A percentile compares a stretch with the other conserved stretches of the same genome.
These are phyloP conservation scores for Aphelinus atriplicis DNA, from an alignment of 1,140 invertebrate species.

Conservation along the genomic window DNA sequence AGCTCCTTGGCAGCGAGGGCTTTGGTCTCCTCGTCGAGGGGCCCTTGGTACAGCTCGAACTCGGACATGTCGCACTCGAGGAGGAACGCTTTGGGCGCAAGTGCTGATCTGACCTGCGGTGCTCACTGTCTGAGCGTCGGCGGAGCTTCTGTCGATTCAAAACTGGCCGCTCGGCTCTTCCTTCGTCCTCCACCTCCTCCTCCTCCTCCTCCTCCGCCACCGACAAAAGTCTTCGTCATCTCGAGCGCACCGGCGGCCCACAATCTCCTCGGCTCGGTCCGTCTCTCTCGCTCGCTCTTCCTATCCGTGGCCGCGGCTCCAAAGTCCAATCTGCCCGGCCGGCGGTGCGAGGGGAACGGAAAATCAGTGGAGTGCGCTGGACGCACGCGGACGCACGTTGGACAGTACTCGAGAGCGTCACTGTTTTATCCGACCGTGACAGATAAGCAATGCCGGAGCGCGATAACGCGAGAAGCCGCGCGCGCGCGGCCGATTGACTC, in stretches of 20 bases:
- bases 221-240: slow-evolving; percentile 18
- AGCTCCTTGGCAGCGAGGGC: slow-evolving; percentile 73
- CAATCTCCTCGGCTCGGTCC: slow-evolving; percentile 6
- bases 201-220: slow-evolving; percentile 2
- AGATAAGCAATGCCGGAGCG: slow-evolving; percentile 19
- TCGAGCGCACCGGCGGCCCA: slow-evolving; percentile 11
- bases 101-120: background rate
- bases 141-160: slow-evolving; percentile 20
- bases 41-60: slow-evolving; percentile 38
- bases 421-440: slow-evolving; percentile 20
- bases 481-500: no score
- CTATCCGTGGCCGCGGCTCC: slow-evolving; percentile 14
- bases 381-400: no score
- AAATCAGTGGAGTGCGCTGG: background rate
- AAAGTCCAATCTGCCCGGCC: slow-evolving; percentile 20
- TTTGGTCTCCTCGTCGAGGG: slow-evolving; percentile 55
- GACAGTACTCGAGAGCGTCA: slow-evolving; percentile 12
- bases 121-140: slow-evolving; percentile 19
- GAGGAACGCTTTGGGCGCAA: background rate
- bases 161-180: slow-evolving; percentile 23
- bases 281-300: background rate
- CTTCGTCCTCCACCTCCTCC: slow-evolving; percentile 29
- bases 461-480: background rate
- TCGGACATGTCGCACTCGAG: slow-evolving; percentile 21
- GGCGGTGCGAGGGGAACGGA: no score